Conservation (phyloP, 2,113 vertebrate species). For the Lagenorhynchus albirostris region DNA sequence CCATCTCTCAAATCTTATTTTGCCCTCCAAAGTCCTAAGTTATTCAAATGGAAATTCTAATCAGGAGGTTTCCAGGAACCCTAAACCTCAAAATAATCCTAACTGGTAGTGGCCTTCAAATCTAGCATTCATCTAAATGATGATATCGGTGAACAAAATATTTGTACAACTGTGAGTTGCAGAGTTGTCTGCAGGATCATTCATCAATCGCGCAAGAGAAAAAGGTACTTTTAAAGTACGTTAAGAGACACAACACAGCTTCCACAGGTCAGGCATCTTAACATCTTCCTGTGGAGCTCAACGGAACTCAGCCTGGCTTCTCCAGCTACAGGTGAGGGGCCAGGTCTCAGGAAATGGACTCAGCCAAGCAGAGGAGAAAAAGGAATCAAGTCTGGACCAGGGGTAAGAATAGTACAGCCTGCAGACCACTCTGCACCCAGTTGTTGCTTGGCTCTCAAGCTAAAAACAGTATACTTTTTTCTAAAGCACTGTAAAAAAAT, state of each 20-base stretch:
- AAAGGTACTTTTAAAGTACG: no score
- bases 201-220: background rate
- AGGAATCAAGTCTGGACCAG: background rate
- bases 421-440: background rate
- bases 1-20: background rate
- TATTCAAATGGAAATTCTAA: background rate
- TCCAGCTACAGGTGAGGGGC: background rate
- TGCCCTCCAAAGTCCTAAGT: background rate
- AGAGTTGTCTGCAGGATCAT: background rate
- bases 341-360: background rate
- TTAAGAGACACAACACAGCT: rapidly evolving
- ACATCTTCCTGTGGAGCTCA: background rate
- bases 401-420: background rate
- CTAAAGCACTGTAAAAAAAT: background rate
- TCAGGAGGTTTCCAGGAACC: background rate
- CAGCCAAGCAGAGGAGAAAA: background rate
- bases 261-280: background rate
- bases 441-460: background rate
- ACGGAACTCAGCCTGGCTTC: background rate
- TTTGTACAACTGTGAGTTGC: background rate
- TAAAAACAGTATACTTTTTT: background rate
- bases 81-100: background rate
- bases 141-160: background rate
- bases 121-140: background rate
- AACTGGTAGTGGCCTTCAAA: background rate